These are phyloP conservation scores for Drosophila kurseongensis DNA, from an alignment of 1,140 invertebrate genomes.

Conservation along the genomic window DNA sequence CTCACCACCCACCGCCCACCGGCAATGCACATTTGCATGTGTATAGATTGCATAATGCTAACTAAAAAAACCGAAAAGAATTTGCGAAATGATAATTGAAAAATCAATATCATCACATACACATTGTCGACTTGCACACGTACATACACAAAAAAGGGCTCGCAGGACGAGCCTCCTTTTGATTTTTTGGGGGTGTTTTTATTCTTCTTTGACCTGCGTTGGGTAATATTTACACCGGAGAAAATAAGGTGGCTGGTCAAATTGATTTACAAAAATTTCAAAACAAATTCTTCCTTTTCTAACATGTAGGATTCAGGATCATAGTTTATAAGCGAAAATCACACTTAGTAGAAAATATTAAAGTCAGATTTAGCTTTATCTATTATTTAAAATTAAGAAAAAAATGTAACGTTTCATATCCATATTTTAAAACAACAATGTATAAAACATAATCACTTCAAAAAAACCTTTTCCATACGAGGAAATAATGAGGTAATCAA, in stretches of 20 bases:
- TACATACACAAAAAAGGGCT: conserved; percentile 14
- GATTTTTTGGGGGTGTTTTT: conserved; percentile 19
- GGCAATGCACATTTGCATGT: conserved; percentile 30
- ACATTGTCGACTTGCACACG: not conserved
- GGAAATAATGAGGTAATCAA: no score
- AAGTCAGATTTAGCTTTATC: no score
- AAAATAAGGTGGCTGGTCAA: not conserved
- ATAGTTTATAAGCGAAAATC: no score
- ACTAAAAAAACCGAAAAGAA: conserved; percentile 20
- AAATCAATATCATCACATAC: conserved; percentile 57
- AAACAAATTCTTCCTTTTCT: no score
- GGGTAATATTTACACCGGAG: conserved; percentile 15
- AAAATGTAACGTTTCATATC: no score
- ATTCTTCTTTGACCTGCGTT: conserved; percentile 1
- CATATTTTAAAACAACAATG: no score
- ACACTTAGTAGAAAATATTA: no score
- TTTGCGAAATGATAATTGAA: conserved; percentile 28
- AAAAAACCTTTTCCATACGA: no score
- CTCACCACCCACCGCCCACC: conserved; percentile 22
- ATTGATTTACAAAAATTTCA: no score
- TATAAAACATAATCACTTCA: no score
- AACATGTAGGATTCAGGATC: no score
- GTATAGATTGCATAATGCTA: conserved; percentile 51
- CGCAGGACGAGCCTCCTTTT: conserved; percentile 78
- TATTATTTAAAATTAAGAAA: no score